Percentiles rank a stretch among this genome's conserved stretches.
Evolutionary conservation across 2,888 invertebrate genomes (phyloP).

Genomic region (Nomada hirtipes): DNA sequence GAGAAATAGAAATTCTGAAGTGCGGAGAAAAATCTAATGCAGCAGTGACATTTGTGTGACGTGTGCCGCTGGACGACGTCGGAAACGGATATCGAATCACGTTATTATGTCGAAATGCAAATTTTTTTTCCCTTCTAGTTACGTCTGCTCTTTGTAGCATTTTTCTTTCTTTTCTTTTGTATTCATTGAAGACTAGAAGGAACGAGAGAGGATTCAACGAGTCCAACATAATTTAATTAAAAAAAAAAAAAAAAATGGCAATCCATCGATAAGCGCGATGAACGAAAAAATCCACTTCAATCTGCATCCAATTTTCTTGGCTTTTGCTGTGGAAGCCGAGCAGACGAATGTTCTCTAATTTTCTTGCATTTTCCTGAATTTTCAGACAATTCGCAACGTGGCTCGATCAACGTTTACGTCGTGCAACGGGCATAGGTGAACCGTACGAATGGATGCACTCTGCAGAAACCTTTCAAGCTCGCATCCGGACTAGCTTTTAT

Average conservation of each 20-base stretch:
- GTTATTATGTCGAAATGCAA: not conserved
- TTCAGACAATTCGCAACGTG: not conserved
- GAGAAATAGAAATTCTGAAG: not conserved
- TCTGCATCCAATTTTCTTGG: no score
- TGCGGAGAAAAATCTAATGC: no score
- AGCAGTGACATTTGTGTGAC: no score
- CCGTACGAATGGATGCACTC: constrained; percentile 44
- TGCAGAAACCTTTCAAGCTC: constrained; percentile 53
- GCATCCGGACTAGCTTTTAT: constrained; percentile 50
- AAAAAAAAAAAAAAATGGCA: not conserved
- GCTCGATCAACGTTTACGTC: constrained; percentile 25
- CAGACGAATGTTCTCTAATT: not conserved
- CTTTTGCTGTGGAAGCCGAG: no score
- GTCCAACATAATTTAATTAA: not conserved
- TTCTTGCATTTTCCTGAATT: not conserved
- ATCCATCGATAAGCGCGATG: no score
- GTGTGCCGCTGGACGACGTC: no score
- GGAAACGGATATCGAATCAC: not conserved
- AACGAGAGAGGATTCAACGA: not conserved
- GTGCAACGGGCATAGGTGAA: not conserved
- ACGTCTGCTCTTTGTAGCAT: no score
- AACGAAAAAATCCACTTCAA: no score
- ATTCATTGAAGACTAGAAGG: no score
- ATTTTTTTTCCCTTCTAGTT: no score
- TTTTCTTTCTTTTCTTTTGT: not conserved